Percentiles rank a stretch among this genome's conserved stretches.
These are phyloP conservation scores for Spilogale gracilis DNA, from an alignment of 2,113 vertebrate genomes.

Conservation along the genomic window DNA sequence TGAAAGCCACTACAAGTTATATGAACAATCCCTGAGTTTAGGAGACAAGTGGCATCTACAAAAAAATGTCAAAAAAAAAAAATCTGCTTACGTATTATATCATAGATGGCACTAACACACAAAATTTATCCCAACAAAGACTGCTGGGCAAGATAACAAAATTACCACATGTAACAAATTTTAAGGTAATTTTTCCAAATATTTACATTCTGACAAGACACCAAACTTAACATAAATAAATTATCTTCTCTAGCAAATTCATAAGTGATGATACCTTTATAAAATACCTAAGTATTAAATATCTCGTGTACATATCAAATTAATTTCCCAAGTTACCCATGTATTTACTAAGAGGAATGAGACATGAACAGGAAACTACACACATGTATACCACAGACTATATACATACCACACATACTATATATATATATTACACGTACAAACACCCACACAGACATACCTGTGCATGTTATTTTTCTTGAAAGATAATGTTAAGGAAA, in stretches of 20 bases:
- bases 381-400: not conserved
- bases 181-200: not conserved
- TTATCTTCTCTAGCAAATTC: conserved; percentile 9
- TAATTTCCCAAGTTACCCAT: not conserved
- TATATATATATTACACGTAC: not conserved
- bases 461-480: conserved; percentile 36
- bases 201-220: not conserved
- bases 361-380: not conserved
- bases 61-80: conserved; percentile 54
- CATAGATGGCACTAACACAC: not conserved
- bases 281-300: not conserved
- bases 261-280: conserved; percentile 8
- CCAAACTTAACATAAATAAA: conserved; percentile 37
- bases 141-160: not conserved
- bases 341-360: not conserved
- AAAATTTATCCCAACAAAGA: conserved; percentile 32
- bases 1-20: conserved; percentile 96
- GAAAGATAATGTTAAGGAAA: conserved; percentile 38
- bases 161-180: not conserved
- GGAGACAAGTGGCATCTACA: conserved; percentile 95
- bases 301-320: not conserved
- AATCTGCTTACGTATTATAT: conserved; percentile 44
- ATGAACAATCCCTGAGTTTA: conserved; percentile 94
- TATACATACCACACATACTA: not conserved
- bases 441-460: not conserved